A percentile compares a stretch with the other conserved stretches of the same genome.
These are phyloP conservation scores for Bubo blakistoni DNA, from an alignment of 2,113 vertebrate genomes.

Conservation along the genomic window DNA sequence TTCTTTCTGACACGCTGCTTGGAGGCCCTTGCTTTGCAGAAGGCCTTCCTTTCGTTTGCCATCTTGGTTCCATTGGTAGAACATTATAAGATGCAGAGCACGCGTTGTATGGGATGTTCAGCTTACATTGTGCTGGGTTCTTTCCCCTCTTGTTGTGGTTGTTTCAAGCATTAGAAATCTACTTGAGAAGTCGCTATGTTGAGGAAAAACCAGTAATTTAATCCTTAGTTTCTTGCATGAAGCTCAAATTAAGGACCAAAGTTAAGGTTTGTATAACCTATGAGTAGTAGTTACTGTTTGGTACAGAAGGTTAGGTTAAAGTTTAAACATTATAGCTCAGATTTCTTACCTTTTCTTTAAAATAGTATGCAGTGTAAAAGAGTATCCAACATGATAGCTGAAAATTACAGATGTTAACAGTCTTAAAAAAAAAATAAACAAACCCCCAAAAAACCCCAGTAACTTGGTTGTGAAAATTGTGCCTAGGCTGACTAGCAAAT, in stretches of 20 bases:
- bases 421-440: neutral
- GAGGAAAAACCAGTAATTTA: neutral
- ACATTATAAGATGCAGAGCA: slow-evolving; percentile 55
- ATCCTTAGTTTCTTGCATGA: slow-evolving; percentile 35
- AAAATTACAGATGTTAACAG: slow-evolving; percentile 1
- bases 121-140: slow-evolving; percentile 48
- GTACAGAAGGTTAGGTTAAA: neutral
- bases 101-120: neutral
- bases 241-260: neutral
- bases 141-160: slow-evolving; percentile 71
- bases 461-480: slow-evolving; percentile 27
- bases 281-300: neutral
- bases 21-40: slow-evolving; percentile 61
- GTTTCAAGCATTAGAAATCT: slow-evolving; percentile 58
- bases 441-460: neutral
- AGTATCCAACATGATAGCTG: slow-evolving; percentile 3
- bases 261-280: slow-evolving; percentile 28
- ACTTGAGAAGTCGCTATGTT: slow-evolving; percentile 39
- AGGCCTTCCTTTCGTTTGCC: slow-evolving; percentile 58
- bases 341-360: neutral
- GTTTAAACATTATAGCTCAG: neutral
- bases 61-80: slow-evolving; percentile 63
- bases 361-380: neutral
- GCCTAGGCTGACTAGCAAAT: neutral
- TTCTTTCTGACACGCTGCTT: slow-evolving; percentile 85